Evolutionary conservation across 2,113 vertebrate species (phyloP).

Genomic region (Euleptes europaea): DNA sequence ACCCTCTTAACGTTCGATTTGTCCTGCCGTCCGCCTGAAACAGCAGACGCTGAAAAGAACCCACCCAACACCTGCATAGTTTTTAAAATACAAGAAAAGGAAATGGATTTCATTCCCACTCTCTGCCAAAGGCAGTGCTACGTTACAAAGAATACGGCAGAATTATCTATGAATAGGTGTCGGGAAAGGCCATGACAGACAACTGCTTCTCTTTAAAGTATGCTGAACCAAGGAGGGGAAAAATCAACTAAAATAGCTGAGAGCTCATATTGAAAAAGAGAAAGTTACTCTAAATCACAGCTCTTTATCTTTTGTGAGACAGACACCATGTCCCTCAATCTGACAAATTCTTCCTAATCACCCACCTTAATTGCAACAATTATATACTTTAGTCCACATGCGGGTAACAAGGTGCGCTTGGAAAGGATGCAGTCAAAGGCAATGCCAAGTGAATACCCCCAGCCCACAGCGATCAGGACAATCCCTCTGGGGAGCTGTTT

Average conservation of each 20-base stretch:
- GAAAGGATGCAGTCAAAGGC: constrained; percentile 51
- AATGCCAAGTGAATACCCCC: neutral
- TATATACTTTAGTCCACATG: constrained; percentile 64
- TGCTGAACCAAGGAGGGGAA: constrained; percentile 28
- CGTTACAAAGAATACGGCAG: constrained; percentile 54
- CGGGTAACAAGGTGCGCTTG: constrained; percentile 59
- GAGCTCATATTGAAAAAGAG: constrained; percentile 52
- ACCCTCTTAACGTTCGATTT: constrained; percentile 34
- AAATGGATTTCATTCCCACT: constrained; percentile 43
- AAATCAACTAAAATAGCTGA: constrained; percentile 42
- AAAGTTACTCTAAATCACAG: constrained; percentile 44
- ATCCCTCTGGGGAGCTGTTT: neutral
- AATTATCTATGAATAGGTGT: constrained; percentile 49
- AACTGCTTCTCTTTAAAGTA: constrained; percentile 54
- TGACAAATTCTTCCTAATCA: constrained; percentile 58
- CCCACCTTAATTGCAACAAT: constrained; percentile 63
- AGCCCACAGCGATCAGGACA: neutral
- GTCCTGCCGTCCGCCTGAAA: constrained; percentile 35
- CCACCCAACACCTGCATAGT: constrained; percentile 56
- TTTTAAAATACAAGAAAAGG: constrained; percentile 36
- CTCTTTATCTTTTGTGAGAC: constrained; percentile 36
- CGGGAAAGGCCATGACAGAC: constrained; percentile 49
- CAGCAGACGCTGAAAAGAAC: neutral
- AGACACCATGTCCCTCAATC: constrained; percentile 31
- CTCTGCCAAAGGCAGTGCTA: constrained; percentile 26